Base-by-base conservation (phyloP, 2,888 invertebrate species). In the Tenthredo livida region DNA sequence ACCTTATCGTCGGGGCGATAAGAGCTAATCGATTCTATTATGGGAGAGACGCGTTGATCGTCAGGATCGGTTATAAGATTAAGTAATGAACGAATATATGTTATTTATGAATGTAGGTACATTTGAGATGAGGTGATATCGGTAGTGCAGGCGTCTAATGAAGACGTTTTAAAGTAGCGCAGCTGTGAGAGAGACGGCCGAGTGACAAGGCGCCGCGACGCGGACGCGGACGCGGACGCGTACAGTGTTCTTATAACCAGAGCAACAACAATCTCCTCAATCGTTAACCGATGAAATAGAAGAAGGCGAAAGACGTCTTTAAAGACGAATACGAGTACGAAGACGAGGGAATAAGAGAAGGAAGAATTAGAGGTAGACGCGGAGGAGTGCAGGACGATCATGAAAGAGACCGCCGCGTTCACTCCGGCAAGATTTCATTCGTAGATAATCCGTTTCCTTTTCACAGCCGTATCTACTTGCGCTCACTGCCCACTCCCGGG, bases 351-450 rank as follows among this genome's bases (percentile, higher is more conserved):
- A 85, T 85, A 85, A 85, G 86, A 83, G 70, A 54, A 78, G 77
- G 73, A n/a, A 25, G 84, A n/a, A 29, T 80, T 15, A 29, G 84
- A 37, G 73, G 86, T 86, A 86, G 87, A 89, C 86, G 86, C 84
- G 73, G 84, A 65, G 86, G 87, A 87, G 87, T 89, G 86, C n/a
- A n/a, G n/a, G 88, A 88, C 87, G 89, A 89, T 85, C 85, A 89
- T 89, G 88, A 89, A 89, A 89, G 89, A 85, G 54, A 82, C 89
- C 89, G 89, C 83, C 80, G 77, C 77, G 77, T 37, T 83, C 83
- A 37, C 83, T 70, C 33, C 47, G 17, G 25, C 83, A 70, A 83
- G 85, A 85, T 85, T 85, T 85, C 78, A 85, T 85, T 85, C 85
- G 85, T 72, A 78, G 85, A 85, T 85, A 85, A 85, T 85, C 78